These are phyloP conservation scores for Tortrix viridana DNA, from an alignment of 2,888 invertebrate species.

Conservation along the genomic window DNA sequence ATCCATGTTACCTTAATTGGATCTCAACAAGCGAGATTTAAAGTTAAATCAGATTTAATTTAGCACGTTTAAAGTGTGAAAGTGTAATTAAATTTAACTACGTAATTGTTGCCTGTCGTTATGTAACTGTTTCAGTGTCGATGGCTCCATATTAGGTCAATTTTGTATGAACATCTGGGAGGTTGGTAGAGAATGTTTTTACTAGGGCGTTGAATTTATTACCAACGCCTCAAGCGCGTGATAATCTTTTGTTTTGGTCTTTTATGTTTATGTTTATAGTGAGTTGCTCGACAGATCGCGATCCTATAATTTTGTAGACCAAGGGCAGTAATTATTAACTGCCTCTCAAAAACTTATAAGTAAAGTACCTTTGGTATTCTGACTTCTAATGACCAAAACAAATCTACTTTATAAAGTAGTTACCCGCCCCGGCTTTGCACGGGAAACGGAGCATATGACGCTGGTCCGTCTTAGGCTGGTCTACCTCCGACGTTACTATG, in stretches of 20 bases:
- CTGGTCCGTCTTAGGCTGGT: no score
- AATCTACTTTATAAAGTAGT: not conserved
- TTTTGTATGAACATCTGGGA: no score
- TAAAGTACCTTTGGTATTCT: no score
- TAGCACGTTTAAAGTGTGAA: conserved; percentile 23
- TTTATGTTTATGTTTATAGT: conserved; percentile 7
- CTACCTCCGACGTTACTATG: no score
- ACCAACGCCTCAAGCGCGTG: conserved; percentile 4
- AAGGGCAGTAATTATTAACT: conserved; percentile 11
- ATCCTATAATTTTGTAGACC: conserved; percentile 16
- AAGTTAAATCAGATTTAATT: not conserved
- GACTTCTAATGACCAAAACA: conserved; percentile 4
- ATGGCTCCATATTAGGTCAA: no score
- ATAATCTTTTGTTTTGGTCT: not conserved
- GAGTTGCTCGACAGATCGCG: no score
- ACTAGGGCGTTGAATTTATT: conserved; percentile 24
- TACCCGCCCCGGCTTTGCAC: no score
- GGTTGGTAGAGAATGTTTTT: not conserved
- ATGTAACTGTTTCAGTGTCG: not conserved
- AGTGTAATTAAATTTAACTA: conserved; percentile 26
- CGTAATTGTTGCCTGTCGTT: conserved; percentile 26
- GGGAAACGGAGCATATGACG: no score
- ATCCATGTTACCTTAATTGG: conserved; percentile 11
- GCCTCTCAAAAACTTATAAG: conserved; percentile 9
- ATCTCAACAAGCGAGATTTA: conserved; percentile 16